Evolutionary conservation across 2,797 vertebrate species (phyloP).

Genomic region (Heliangelus exortis): DNA sequence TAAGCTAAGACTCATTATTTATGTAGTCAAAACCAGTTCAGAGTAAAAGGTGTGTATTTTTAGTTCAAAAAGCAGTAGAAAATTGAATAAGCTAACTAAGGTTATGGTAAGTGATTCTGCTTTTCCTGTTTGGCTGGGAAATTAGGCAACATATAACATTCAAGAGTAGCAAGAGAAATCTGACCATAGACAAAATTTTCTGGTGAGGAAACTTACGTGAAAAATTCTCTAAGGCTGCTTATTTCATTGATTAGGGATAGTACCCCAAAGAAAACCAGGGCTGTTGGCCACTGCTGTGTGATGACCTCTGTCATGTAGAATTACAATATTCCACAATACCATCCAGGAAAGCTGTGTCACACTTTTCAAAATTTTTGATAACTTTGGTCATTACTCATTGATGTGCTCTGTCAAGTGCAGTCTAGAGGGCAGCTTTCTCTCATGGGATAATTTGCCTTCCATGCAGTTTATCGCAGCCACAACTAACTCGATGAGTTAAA

Average conservation of each 20-base stretch:
- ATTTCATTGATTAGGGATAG: neutral
- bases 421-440: neutral
- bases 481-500: neutral
- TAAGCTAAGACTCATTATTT: neutral
- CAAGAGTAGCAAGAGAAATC: neutral
- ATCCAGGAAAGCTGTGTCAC: neutral
- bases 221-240: neutral
- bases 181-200: neutral
- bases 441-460: neutral
- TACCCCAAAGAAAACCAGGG: neutral
- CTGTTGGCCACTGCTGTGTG: neutral
- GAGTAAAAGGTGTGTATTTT: neutral
- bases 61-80: neutral
- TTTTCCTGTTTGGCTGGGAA: neutral
- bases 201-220: neutral
- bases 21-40: neutral
- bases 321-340: neutral
- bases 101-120: neutral
- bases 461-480: neutral
- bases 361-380: neutral
- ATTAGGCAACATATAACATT: neutral
- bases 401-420: neutral
- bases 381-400: neutral
- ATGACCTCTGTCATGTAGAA: neutral
- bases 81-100: neutral